These are phyloP conservation scores for Parazoanthus darwini DNA, from an alignment of 92 coral and sea anemone genomes.

Conservation along the genomic window DNA sequence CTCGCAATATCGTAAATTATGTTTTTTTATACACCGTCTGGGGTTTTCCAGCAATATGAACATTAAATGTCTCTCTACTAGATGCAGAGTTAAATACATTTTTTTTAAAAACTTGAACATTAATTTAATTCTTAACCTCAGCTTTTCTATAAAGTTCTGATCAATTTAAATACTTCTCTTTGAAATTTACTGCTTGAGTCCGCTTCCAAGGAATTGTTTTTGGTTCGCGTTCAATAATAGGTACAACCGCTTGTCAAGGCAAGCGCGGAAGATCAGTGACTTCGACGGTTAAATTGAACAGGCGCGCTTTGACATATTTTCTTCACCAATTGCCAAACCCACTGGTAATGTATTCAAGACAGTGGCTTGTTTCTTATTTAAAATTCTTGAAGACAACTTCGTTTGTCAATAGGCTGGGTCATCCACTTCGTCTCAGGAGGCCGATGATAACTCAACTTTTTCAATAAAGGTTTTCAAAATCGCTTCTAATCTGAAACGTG, in stretches of 20 bases:
- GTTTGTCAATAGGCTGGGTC: neutral
- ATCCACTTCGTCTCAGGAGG: neutral
- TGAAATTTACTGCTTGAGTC: neutral
- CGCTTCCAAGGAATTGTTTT: neutral
- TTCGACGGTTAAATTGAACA: neutral
- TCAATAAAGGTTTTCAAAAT: neutral
- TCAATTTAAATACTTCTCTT: neutral
- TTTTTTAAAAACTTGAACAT: slow-evolving; percentile 1
- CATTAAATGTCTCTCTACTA: neutral
- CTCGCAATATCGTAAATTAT: neutral
- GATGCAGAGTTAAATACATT: slow-evolving; percentile 24
- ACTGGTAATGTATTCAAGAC: neutral
- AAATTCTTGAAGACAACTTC: neutral
- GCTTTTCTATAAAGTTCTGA: neutral
- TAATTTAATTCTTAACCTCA: neutral
- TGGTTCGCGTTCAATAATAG: neutral
- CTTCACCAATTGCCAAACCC: neutral
- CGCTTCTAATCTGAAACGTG: neutral
- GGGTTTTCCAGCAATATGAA: neutral
- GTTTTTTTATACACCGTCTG: neutral
- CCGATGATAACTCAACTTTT: neutral
- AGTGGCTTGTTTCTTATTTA: neutral
- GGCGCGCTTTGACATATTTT: neutral
- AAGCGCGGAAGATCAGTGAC: neutral
- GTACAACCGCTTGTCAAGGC: neutral